Conservation (phyloP, 1,140 invertebrate species). For the Lithobius niger region DNA sequence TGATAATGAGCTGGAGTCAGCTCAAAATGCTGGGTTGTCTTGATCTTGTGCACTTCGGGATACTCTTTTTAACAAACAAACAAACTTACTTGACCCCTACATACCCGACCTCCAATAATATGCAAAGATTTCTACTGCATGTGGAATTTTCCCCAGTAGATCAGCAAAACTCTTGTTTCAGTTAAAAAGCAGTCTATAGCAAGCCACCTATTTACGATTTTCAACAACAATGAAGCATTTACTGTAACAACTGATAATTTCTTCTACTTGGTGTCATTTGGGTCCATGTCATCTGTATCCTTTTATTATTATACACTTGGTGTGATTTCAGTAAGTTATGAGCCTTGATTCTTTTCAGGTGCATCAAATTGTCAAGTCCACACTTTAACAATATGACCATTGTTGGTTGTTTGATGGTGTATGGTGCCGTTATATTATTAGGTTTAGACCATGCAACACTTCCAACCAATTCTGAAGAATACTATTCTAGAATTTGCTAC, state of each 20-base stretch:
- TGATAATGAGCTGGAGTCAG: too few species aligned
- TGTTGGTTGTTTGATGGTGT: constrained; percentile 32
- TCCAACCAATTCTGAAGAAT: constrained; percentile 39
- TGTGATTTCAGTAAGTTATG: constrained; percentile 63
- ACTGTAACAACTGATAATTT: constrained; percentile 52
- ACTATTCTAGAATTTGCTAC: constrained; percentile 69
- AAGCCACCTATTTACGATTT: constrained; percentile 32
- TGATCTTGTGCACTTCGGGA: too few species aligned
- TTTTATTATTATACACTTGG: constrained; percentile 62
- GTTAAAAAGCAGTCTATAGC: not conserved
- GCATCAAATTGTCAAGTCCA: constrained; percentile 34
- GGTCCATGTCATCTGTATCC: constrained; percentile 50
- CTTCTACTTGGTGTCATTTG: constrained; percentile 59
- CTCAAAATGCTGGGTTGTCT: too few species aligned
- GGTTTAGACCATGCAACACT: constrained; percentile 70
- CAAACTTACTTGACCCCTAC: too few species aligned
- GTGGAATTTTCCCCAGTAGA: too few species aligned
- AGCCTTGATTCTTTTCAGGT: constrained; percentile 59
- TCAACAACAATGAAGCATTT: constrained; percentile 60
- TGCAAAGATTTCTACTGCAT: too few species aligned
- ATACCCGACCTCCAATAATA: too few species aligned
- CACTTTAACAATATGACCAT: constrained; percentile 34
- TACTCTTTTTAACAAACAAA: too few species aligned
- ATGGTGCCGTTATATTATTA: constrained; percentile 38
- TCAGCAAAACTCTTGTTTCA: not conserved